These are phyloP conservation scores for Drosophila siamana DNA, from an alignment of 2,888 invertebrate genomes.

Conservation along the genomic window DNA sequence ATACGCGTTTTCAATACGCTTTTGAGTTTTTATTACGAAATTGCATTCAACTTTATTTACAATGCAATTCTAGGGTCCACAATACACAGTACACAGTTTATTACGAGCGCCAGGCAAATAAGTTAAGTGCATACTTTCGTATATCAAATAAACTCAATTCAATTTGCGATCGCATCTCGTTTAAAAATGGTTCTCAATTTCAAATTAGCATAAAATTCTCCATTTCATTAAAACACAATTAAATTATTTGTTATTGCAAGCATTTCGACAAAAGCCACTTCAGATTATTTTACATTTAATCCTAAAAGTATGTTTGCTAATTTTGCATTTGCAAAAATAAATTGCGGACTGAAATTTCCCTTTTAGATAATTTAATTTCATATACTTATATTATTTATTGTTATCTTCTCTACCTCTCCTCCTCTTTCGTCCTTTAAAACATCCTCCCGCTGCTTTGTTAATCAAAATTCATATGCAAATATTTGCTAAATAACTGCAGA, in stretches of 20 bases:
- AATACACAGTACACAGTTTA: constrained; percentile 5
- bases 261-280: not conserved
- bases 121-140: constrained; percentile 17
- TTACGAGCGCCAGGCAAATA: constrained; percentile 30
- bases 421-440: no score
- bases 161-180: constrained; percentile 18
- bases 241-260: not conserved
- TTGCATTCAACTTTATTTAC: constrained; percentile 45
- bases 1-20: constrained; percentile 46
- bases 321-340: not conserved
- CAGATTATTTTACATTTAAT: not conserved
- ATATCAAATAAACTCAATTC: constrained; percentile 25
- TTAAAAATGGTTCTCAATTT: not conserved
- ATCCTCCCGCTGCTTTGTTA: not conserved
- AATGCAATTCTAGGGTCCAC: constrained; percentile 39
- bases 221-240: not conserved
- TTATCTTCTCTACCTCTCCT: constrained; percentile 11
- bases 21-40: constrained; percentile 52
- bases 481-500: constrained; percentile 37
- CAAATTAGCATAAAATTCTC: not conserved
- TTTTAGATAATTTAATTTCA: not conserved
- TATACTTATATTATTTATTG: not conserved
- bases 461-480: constrained; percentile 47
- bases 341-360: not conserved
- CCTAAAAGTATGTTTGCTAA: constrained; percentile 4